Evolutionary conservation across 1,140 invertebrate genomes (phyloP).

Genomic region (Contarinia nasturtii): DNA sequence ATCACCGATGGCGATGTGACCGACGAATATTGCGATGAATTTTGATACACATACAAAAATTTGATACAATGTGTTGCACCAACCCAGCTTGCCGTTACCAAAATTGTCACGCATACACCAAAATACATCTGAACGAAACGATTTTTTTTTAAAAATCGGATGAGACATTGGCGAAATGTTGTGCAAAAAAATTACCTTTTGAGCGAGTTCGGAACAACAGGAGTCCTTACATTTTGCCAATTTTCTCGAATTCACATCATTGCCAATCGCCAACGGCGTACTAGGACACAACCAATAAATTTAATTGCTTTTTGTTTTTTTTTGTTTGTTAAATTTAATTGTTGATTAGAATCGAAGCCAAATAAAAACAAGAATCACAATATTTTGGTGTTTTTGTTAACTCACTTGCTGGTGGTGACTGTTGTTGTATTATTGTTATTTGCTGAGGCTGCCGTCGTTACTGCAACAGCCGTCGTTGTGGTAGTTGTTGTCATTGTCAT

Average conservation of each 20-base stretch:
- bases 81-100: conserved; percentile 73
- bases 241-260: no score
- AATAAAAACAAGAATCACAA: no score
- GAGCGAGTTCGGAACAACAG: conserved; percentile 48
- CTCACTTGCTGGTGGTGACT: neutral
- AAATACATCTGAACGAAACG: conserved; percentile 54
- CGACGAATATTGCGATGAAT: conserved; percentile 18
- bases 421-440: conserved; percentile 1
- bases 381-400: no score
- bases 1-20: conserved; percentile 23
- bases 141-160: neutral
- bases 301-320: no score
- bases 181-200: conserved; percentile 31
- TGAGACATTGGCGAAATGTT: no score
- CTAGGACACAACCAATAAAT: no score
- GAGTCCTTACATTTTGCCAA: conserved; percentile 33
- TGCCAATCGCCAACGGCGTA: no score
- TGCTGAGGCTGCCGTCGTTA: neutral
- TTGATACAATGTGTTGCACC: conserved; percentile 75
- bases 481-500: conserved; percentile 25
- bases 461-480: neutral
- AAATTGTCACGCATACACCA: conserved; percentile 65
- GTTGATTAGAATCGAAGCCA: no score
- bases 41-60: conserved; percentile 45
- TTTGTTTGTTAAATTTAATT: no score